These are phyloP conservation scores for Drosophila pruinosa DNA, from an alignment of 1,140 invertebrate genomes.

Conservation along the genomic window DNA sequence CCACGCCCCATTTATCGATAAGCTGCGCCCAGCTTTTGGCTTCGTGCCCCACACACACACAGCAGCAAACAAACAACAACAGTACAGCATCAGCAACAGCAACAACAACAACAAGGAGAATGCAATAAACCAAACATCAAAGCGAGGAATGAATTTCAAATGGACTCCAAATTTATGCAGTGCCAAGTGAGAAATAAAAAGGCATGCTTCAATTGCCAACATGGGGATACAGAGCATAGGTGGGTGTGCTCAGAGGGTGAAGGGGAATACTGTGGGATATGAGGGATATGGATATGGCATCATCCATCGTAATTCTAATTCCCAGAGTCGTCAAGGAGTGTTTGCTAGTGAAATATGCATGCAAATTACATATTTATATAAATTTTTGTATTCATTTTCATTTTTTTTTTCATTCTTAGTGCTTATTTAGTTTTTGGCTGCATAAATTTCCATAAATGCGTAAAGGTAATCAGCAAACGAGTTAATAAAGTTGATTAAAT, in stretches of 20 bases:
- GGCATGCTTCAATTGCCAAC: constrained; percentile 17
- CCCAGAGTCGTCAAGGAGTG: neutral
- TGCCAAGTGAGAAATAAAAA: constrained; percentile 41
- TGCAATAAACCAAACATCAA: constrained; percentile 66
- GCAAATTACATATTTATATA: constrained; percentile 50
- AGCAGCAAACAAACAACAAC: no score
- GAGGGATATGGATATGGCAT: neutral
- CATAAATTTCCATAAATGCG: constrained; percentile 53
- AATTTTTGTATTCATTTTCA: neutral
- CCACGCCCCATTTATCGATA: neutral
- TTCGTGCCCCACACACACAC: neutral
- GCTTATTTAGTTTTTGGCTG: constrained; percentile 40
- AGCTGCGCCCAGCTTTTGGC: neutral
- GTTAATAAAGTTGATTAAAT: constrained; percentile 63
- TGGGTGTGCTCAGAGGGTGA: neutral
- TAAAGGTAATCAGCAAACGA: constrained; percentile 38
- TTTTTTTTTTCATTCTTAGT: neutral
- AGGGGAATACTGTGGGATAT: neutral
- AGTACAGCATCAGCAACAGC: neutral
- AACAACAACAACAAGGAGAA: neutral
- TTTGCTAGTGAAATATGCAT: constrained; percentile 11
- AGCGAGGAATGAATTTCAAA: constrained; percentile 45
- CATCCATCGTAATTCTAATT: neutral
- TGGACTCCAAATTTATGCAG: constrained; percentile 60
- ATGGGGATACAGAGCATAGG: constrained; percentile 4